Percentiles rank a stretch among this genome's conserved stretches.
Evolutionary conservation across 2,888 invertebrate species (phyloP).

Genomic region (Chydorus sphaericus): DNA sequence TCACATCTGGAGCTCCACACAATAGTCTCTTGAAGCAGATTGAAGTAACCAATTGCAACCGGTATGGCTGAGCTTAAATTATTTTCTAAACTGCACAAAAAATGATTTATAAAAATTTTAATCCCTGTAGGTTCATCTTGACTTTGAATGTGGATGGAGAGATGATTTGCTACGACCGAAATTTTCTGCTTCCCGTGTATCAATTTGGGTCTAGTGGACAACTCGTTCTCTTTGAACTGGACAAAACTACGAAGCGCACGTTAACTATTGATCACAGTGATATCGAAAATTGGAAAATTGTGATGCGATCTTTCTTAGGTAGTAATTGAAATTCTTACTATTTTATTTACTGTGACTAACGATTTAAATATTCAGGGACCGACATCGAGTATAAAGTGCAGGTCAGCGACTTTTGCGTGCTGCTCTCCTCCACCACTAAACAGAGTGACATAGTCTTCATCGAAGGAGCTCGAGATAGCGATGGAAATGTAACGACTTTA

Average conservation of each 20-base stretch:
- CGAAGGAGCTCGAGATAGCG: conserved; percentile 7
- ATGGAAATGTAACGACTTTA: conserved; percentile 3
- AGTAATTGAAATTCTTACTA: background rate
- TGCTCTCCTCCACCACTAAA: background rate
- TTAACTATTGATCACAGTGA: background rate
- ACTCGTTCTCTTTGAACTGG: conserved; percentile 4
- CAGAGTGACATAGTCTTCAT: conserved; percentile 9
- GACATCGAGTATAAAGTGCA: background rate
- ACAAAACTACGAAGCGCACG: background rate
- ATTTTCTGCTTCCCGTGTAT: background rate
- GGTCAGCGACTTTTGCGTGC: background rate
- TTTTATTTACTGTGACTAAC: background rate
- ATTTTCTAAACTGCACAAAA: background rate
- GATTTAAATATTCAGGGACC: background rate
- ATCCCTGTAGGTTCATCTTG: background rate
- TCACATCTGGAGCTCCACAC: background rate
- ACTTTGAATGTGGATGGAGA: conserved; percentile 5
- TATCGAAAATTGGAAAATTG: background rate
- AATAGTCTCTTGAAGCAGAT: background rate
- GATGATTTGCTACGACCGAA: background rate
- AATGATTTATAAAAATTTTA: background rate
- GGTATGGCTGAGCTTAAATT: background rate
- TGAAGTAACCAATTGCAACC: background rate
- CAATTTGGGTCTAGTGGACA: background rate
- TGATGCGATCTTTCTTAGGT: background rate